These are phyloP conservation scores for Nothobranchius furzeri DNA, from an alignment of 2,113 vertebrate species.

Conservation along the genomic window DNA sequence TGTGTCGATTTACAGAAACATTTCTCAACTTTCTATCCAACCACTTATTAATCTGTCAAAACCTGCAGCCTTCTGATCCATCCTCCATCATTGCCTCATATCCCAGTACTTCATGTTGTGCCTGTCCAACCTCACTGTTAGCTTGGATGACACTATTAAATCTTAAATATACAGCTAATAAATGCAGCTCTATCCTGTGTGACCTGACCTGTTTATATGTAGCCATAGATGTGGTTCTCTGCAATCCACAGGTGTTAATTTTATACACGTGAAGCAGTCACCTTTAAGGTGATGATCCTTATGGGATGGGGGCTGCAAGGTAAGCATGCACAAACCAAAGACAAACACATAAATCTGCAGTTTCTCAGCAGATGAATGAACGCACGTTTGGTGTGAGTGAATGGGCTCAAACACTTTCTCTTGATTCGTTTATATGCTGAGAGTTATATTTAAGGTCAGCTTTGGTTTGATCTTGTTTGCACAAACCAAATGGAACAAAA, in stretches of 20 bases:
- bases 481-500: too few relatives aligned
- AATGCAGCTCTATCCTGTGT: too few relatives aligned
- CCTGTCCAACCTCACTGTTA: too few relatives aligned
- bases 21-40: too few relatives aligned
- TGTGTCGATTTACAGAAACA: too few relatives aligned
- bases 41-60: too few relatives aligned
- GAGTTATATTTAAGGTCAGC: constrained; percentile 6
- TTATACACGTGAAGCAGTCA: constrained; percentile 35
- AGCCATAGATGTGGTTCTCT: constrained; percentile 10
- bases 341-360: constrained; percentile 47
- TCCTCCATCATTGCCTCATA: too few relatives aligned
- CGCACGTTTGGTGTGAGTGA: constrained; percentile 8
- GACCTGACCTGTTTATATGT: too few relatives aligned
- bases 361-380: constrained; percentile 42
- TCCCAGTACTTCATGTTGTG: too few relatives aligned
- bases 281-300: constrained; percentile 36
- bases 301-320: constrained; percentile 39
- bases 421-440: neutral
- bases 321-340: constrained; percentile 48
- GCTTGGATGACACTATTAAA: too few relatives aligned
- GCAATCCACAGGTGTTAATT: constrained; percentile 44
- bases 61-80: too few relatives aligned
- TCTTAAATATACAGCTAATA: too few relatives aligned
- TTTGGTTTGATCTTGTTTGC: neutral
- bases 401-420: constrained; percentile 19